Evolutionary conservation across 2,797 vertebrate species (phyloP), one percentile per base, ranked within the genome.

Genomic region (Loriculus beryllinus): DNA sequence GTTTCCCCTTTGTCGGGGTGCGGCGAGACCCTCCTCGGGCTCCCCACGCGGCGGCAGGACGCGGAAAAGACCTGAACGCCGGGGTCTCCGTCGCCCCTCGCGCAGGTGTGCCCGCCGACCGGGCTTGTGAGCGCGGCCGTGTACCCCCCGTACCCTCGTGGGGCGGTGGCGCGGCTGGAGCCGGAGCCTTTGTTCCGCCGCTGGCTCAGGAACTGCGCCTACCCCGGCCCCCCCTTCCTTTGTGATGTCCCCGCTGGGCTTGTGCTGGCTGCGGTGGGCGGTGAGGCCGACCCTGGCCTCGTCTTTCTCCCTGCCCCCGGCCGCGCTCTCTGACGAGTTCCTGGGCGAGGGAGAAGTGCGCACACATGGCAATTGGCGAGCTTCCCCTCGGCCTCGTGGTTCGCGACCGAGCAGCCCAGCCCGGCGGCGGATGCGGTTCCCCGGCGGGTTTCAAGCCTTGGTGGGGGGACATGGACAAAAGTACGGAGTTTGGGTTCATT

Each of bases 241-340:
- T 82, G 59, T 56, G 25, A 83, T 82, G 45, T 9, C 79, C 82
- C 95, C 71, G 75, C 48, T 7, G 75, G 75, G 82, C 57, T 79
- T 12, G 69, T 82, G 62, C 87, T 52, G 70, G 52, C 51, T 65
- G 68, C 33, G 71, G 81, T 90, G 83, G 90, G 82, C 79, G 75
- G 84, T 5, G 84, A 82, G 82, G 79, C 78, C 52, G 68, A 69
- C 79, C 68, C 88, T 51, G 81, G 86, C 77, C 80, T 89, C 86
- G 54, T 82, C 68, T 63, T 70, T 69, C 52, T 91, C 10, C 48
- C 63, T 14, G 47, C 31, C 52, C 28, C 31, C 85, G 77, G 83
- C 83, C 69, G 86, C 71, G 89, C 70, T 18, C 79, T 56, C 75
- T 94, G 67, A 92, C 87, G 87, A 91, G 88, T 87, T 93, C 90